phyloP scores from a whole-genome alignment of 2,113 vertebrate genomes.

The Pangasianodon gigas region DNA sequence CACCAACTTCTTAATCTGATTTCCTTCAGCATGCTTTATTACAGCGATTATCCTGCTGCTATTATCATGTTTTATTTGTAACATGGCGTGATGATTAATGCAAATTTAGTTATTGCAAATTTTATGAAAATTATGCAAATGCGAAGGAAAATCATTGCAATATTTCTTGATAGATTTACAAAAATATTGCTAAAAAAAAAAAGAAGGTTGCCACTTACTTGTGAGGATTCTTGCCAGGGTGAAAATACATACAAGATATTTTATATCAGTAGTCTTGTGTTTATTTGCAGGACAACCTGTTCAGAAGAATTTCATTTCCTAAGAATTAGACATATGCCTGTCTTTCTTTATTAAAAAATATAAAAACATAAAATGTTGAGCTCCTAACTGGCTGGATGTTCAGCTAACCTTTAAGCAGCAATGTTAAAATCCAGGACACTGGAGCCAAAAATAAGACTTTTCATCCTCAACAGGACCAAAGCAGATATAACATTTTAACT shows the following conservation, averaged over 20 bases:
- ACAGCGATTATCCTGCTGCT: background rate
- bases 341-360: background rate
- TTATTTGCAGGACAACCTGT: background rate
- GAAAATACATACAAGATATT: background rate
- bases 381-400: background rate
- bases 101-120: background rate
- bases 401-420: background rate
- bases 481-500: too few relatives aligned
- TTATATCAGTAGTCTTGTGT: background rate
- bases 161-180: background rate
- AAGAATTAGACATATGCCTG: background rate
- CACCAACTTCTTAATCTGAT: background rate
- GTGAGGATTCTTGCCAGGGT: background rate
- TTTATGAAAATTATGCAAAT: conserved; percentile 23
- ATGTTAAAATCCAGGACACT: too few relatives aligned
- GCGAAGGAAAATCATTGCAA: background rate
- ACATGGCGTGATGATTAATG: background rate
- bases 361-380: background rate
- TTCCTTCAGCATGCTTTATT: background rate
- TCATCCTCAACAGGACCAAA: too few relatives aligned
- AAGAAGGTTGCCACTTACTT: background rate
- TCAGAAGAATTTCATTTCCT: background rate
- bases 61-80: background rate
- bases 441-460: too few relatives aligned
- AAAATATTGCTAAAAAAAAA: background rate